Conservation (phyloP, 1,140 invertebrate species). For the Helicorthomorpha holstii region DNA sequence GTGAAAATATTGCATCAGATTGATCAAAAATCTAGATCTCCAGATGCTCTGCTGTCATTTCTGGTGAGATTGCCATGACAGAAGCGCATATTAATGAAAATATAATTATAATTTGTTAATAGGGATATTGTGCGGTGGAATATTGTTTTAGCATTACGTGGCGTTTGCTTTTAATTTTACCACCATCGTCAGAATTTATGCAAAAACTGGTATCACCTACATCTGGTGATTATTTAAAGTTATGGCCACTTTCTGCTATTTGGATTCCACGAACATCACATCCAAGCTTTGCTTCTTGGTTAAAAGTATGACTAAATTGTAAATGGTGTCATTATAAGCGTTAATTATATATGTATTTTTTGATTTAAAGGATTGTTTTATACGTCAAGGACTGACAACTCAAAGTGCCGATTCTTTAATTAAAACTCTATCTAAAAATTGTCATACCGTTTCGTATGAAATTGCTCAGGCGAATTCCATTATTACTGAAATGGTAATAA, state of each 20-base stretch:
- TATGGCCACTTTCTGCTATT: slow-evolving; percentile 47
- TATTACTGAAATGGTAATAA: slow-evolving; percentile 19
- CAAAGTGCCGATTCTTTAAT: slow-evolving; percentile 60
- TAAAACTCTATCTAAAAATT: slow-evolving; percentile 43
- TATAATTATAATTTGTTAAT: background rate
- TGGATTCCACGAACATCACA: slow-evolving; percentile 54
- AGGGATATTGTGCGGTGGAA: slow-evolving; percentile 59
- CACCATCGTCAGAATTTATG: slow-evolving; percentile 72
- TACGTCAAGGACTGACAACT: slow-evolving; percentile 73
- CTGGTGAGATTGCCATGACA: slow-evolving; percentile 17
- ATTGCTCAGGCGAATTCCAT: slow-evolving; percentile 43
- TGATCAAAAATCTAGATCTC: slow-evolving; percentile 18
- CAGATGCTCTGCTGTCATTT: slow-evolving; percentile 19
- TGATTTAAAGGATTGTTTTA: slow-evolving; percentile 53
- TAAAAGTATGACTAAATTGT: slow-evolving; percentile 29
- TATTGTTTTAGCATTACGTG: slow-evolving; percentile 79
- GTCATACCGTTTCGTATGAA: slow-evolving; percentile 47
- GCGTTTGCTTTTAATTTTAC: slow-evolving; percentile 59
- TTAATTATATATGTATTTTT: too few relatives aligned
- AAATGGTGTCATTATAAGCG: too few relatives aligned
- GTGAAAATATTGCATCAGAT: slow-evolving; percentile 25
- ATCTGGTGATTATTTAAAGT: slow-evolving; percentile 33
- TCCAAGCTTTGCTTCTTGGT: slow-evolving; percentile 54
- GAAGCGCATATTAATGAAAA: background rate
- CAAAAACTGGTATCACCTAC: slow-evolving; percentile 44